These are phyloP conservation scores for Eupithecia exiguata DNA, from an alignment of 2,888 invertebrate genomes.

Conservation along the genomic window DNA sequence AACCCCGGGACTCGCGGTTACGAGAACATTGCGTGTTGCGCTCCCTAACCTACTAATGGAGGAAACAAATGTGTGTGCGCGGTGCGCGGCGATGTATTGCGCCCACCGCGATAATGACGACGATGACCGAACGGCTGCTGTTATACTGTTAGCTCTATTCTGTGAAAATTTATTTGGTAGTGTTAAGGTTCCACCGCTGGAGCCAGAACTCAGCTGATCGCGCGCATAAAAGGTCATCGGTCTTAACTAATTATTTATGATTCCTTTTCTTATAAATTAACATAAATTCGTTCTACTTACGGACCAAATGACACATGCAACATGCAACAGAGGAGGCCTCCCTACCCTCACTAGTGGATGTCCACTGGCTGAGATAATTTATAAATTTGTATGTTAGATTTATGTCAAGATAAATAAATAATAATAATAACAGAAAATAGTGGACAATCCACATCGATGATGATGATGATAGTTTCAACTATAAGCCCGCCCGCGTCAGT, in stretches of 20 bases:
- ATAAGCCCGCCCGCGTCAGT: not conserved
- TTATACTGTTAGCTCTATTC: not conserved
- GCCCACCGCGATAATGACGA: not conserved
- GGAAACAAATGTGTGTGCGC: not conserved
- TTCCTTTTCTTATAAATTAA: no score
- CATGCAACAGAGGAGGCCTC: not conserved
- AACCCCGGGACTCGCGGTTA: not conserved
- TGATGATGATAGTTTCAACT: not conserved
- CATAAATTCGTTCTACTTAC: not conserved
- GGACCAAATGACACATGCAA: not conserved
- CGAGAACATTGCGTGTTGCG: not conserved
- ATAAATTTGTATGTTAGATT: not conserved
- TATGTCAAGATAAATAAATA: not conserved
- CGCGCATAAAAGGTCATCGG: no score
- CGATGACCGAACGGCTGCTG: not conserved
- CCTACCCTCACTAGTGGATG: no score
- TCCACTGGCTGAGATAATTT: not conserved
- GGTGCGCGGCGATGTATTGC: not conserved
- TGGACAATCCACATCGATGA: not conserved
- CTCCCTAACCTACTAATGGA: not conserved
- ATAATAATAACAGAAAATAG: not conserved
- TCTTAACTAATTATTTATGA: not conserved
- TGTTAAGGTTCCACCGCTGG: not conserved
- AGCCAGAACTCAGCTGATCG: no score
- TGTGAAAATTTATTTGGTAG: not conserved